Percentiles rank a stretch among this genome's conserved stretches.
These are phyloP conservation scores for Leucopsar rothschildi DNA, from an alignment of 2,113 vertebrate species.

Conservation along the genomic window DNA sequence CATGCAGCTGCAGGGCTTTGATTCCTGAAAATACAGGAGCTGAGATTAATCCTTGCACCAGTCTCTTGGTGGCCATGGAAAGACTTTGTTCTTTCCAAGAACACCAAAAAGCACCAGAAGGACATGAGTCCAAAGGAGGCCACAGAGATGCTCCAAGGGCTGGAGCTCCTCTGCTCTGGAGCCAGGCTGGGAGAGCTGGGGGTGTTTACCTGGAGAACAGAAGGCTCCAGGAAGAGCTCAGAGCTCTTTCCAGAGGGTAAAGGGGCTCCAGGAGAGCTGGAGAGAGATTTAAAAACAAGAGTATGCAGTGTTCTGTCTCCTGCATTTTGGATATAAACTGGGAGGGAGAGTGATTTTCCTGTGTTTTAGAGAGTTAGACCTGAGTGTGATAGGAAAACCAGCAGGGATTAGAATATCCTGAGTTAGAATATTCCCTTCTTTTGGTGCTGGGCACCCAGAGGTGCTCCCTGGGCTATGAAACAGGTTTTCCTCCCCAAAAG, in stretches of 20 bases:
- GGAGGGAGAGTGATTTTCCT: neutral
- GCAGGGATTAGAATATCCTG: neutral
- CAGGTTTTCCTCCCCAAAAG: neutral
- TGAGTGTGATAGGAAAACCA: neutral
- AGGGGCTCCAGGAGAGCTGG: neutral
- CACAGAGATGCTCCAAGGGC: accelerated
- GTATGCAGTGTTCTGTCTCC: accelerated
- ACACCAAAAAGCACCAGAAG: neutral
- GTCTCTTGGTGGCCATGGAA: neutral
- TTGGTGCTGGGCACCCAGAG: neutral
- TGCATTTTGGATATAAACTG: neutral
- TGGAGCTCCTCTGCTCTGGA: neutral
- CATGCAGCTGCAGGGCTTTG: neutral
- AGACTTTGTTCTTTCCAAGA: neutral
- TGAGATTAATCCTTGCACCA: neutral
- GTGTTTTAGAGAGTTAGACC: neutral
- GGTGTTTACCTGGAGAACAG: neutral
- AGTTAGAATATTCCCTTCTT: neutral
- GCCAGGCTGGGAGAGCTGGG: neutral
- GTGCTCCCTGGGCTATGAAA: neutral
- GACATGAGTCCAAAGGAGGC: neutral
- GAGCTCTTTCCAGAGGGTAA: neutral
- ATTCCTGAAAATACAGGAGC: neutral
- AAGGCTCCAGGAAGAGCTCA: neutral
- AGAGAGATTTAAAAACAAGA: neutral